These are phyloP conservation scores for Drosophila rubida DNA, from an alignment of 2,888 invertebrate genomes.

Conservation along the genomic window DNA sequence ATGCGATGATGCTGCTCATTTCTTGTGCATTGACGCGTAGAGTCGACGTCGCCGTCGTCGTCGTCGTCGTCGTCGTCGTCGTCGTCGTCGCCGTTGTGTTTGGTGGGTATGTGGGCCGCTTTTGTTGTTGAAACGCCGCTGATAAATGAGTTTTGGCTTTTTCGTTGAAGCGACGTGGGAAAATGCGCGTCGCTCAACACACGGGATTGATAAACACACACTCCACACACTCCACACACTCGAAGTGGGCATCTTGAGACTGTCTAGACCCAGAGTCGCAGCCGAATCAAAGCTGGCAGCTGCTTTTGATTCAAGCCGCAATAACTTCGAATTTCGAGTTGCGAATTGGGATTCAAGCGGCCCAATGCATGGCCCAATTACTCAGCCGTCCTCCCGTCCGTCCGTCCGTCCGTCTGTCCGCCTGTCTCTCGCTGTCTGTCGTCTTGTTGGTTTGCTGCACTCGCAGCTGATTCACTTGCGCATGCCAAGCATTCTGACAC, in stretches of 20 bases:
- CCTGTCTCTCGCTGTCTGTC: too few species aligned
- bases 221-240: constrained; percentile 40
- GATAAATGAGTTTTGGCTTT: constrained; percentile 73
- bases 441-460: constrained; percentile 10
- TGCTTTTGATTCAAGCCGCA: constrained; percentile 28
- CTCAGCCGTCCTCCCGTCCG: constrained; percentile 2
- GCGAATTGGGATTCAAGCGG: constrained; percentile 16
- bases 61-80: constrained; percentile 29
- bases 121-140: constrained; percentile 74
- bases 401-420: neutral
- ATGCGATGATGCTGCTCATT: constrained; percentile 73
- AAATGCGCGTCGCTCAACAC: constrained; percentile 69
- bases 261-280: constrained; percentile 28
- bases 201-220: constrained; percentile 28
- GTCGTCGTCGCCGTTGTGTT: constrained; percentile 25
- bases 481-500: too few species aligned
- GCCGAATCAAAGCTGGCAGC: neutral
- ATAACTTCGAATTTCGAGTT: constrained; percentile 26
- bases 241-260: constrained; percentile 52
- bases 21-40: constrained; percentile 66
- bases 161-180: constrained; percentile 73
- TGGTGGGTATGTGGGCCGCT: constrained; percentile 57
- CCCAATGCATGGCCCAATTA: constrained; percentile 23
- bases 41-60: too few species aligned
- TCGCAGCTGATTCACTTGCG: neutral